Conservation (phyloP, 2,797 vertebrate genomes). For the Spatula versicolor region DNA sequence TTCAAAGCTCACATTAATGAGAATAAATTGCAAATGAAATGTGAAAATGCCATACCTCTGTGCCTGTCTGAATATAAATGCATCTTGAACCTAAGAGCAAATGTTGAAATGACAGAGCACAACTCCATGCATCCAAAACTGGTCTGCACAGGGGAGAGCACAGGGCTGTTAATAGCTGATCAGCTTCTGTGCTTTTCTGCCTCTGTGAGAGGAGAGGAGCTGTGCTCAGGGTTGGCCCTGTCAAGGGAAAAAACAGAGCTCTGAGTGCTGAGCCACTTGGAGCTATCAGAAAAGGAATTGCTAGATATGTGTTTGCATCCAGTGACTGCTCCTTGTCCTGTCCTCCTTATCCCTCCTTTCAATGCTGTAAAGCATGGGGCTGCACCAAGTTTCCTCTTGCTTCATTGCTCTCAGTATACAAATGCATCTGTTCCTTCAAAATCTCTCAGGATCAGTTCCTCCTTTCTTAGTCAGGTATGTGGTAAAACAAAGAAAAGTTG, state of each 20-base stretch:
- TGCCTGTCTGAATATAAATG: neutral
- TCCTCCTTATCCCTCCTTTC: neutral
- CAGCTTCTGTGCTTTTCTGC: neutral
- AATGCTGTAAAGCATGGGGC: neutral
- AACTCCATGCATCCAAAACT: accelerated
- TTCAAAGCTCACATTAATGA: neutral
- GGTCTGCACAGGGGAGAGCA: neutral
- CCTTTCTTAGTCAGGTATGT: neutral
- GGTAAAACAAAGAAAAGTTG: neutral
- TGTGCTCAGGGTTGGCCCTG: neutral
- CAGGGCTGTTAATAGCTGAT: neutral
- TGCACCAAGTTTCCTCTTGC: neutral
- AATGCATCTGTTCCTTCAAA: neutral
- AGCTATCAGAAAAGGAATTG: neutral
- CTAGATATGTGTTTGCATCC: neutral
- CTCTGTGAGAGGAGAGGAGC: neutral
- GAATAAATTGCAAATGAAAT: neutral
- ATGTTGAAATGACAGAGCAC: neutral
- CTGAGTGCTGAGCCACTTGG: neutral
- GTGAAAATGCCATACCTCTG: neutral
- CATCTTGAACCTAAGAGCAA: neutral
- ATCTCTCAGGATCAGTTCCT: neutral
- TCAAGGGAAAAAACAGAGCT: accelerated
- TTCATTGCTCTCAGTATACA: neutral
- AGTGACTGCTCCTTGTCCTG: neutral